Conservation (phyloP, 1,140 invertebrate species). For the Drosophila baimaii region DNA sequence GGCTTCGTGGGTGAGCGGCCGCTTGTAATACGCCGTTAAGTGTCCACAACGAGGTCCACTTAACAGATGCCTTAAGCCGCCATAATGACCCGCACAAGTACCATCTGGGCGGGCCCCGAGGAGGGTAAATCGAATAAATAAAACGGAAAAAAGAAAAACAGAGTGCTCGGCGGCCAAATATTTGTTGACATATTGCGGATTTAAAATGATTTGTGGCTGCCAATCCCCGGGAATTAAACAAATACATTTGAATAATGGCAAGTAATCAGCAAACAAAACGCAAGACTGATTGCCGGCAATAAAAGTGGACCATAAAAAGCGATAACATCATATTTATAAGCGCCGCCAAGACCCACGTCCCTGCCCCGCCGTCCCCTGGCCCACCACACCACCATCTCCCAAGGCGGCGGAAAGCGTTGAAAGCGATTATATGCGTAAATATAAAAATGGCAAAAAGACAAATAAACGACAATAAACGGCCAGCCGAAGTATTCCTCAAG, state of each 20-base stretch:
- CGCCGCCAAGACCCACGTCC: constrained; percentile 47
- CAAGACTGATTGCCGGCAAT: constrained; percentile 81
- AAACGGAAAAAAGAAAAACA: constrained; percentile 6
- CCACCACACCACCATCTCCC: constrained; percentile 35
- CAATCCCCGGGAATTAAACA: constrained; percentile 76
- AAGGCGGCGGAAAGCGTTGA: constrained; percentile 71
- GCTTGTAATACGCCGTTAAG: constrained; percentile 26
- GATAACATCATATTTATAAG: constrained; percentile 83
- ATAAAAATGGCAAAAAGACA: constrained; percentile 83
- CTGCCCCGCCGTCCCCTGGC: constrained; percentile 19
- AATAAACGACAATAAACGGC: constrained; percentile 80
- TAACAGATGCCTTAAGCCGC: constrained; percentile 55
- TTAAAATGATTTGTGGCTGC: constrained; percentile 79
- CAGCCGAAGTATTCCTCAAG: constrained; percentile 51
- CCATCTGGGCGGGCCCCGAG: constrained; percentile 7
- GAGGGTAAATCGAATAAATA: constrained; percentile 8
- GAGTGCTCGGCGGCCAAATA: constrained; percentile 50
- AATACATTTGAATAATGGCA: constrained; percentile 82
- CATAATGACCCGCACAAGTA: constrained; percentile 61
- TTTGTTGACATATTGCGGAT: constrained; percentile 83
- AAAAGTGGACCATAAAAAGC: constrained; percentile 83
- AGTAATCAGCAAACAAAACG: constrained; percentile 81
- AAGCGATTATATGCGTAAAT: constrained; percentile 83
- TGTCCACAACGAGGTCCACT: constrained; percentile 28
- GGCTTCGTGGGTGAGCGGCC: constrained; percentile 13